phyloP scores from a whole-genome alignment of 1,140 invertebrate genomes.

The Bombus confusus region DNA sequence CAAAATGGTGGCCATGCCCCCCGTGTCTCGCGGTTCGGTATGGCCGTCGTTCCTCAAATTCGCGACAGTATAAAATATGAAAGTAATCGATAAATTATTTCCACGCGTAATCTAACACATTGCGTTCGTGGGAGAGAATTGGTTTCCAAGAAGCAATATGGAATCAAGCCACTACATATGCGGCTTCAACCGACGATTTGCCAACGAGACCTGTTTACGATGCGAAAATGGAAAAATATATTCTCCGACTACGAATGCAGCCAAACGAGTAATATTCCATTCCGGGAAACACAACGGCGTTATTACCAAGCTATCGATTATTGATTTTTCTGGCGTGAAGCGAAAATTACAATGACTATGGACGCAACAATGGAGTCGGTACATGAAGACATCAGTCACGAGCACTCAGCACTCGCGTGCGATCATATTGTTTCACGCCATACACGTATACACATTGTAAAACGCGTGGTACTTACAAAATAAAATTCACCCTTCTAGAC shows the following conservation, averaged over 20 bases:
- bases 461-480: background rate
- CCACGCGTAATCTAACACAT: background rate
- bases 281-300: conserved; percentile 22
- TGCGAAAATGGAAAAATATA: conserved; percentile 30
- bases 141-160: conserved; percentile 56
- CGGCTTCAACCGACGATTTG: conserved; percentile 14
- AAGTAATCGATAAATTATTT: background rate
- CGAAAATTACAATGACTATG: conserved; percentile 43
- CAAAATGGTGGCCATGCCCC: conserved; percentile 74
- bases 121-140: conserved; percentile 41
- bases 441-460: background rate
- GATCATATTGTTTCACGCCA: background rate
- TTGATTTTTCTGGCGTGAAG: conserved; percentile 36
- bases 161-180: conserved; percentile 11
- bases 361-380: conserved; percentile 14
- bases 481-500: background rate
- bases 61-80: conserved; percentile 30
- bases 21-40: conserved; percentile 29
- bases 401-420: background rate
- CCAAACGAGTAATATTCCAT: conserved; percentile 41
- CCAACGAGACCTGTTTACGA: background rate
- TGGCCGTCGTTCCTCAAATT: conserved; percentile 60
- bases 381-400: background rate
- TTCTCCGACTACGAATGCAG: conserved; percentile 29
- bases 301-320: conserved; percentile 46